phyloP scores from a whole-genome alignment of 2,113 vertebrate species.

The Thermophis baileyi region DNA sequence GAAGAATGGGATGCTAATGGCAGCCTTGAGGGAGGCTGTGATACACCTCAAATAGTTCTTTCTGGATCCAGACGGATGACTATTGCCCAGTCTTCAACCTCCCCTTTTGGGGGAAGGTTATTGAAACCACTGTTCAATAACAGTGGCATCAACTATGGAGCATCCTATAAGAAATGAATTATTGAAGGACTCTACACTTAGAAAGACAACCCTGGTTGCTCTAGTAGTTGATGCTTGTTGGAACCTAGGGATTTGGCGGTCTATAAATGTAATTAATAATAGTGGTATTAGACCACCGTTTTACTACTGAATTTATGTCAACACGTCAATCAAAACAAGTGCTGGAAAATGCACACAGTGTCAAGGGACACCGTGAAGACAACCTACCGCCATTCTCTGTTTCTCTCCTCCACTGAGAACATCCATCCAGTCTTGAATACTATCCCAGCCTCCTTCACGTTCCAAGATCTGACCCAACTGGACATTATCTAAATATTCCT shows the following conservation, averaged over 20 bases:
- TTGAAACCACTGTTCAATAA: not conserved
- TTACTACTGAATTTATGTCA: not conserved
- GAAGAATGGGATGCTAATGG: not conserved
- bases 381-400: slow-evolving; percentile 94
- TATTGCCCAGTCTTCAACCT: not conserved
- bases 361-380: not conserved
- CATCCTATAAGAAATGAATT: not conserved
- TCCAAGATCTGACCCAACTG: slow-evolving; percentile 92
- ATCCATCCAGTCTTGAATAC: slow-evolving; percentile 97
- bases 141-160: not conserved
- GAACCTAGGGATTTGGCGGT: not conserved
- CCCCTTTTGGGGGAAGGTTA: not conserved
- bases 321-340: not conserved
- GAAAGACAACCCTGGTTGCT: not conserved
- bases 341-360: not conserved
- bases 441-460: slow-evolving; percentile 91
- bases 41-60: not conserved
- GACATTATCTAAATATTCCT: slow-evolving; percentile 95
- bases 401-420: slow-evolving; percentile 98
- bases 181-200: not conserved
- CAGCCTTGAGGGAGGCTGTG: not conserved
- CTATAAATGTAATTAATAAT: not conserved
- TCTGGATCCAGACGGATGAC: not conserved
- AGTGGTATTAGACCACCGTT: not conserved
- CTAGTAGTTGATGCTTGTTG: not conserved